phyloP scores from a whole-genome alignment of 2,113 vertebrate species.

The Beaufortia kweichowensis region DNA sequence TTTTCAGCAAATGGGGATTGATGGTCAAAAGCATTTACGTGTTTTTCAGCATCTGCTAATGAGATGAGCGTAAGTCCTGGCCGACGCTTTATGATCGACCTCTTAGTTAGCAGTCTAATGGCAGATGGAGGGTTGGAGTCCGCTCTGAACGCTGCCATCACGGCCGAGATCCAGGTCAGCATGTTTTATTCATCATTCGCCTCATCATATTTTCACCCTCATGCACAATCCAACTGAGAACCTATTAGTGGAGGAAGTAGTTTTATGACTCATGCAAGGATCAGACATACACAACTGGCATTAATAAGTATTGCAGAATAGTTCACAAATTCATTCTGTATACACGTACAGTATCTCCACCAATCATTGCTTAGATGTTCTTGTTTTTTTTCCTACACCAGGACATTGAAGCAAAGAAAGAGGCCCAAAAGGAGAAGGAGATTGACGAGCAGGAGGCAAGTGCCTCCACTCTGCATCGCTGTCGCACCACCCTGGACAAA shows the following conservation, averaged over 20 bases:
- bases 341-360: no score
- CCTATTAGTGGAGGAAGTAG: neutral
- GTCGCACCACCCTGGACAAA: slow-evolving; percentile 91
- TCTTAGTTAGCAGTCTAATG: slow-evolving; percentile 97
- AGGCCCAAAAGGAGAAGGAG: slow-evolving; percentile 98
- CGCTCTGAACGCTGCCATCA: slow-evolving; percentile 91
- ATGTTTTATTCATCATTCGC: slow-evolving; percentile 27
- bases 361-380: no score
- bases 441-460: slow-evolving; percentile 97
- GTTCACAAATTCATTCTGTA: no score
- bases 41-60: slow-evolving; percentile 85
- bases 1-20: neutral
- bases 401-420: slow-evolving; percentile 98
- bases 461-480: slow-evolving; percentile 89
- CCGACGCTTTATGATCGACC: slow-evolving; percentile 95
- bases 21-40: slow-evolving; percentile 21
- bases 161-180: slow-evolving; percentile 94
- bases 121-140: slow-evolving; percentile 96
- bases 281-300: neutral
- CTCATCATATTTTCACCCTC: slow-evolving; percentile 28
- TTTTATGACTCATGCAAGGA: neutral
- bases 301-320: neutral
- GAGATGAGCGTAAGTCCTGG: slow-evolving; percentile 93
- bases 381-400: slow-evolving; percentile 55
- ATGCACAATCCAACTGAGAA: neutral